phyloP scores from a whole-genome alignment of 2,797 vertebrate genomes.

The Antrozous pallidus region DNA sequence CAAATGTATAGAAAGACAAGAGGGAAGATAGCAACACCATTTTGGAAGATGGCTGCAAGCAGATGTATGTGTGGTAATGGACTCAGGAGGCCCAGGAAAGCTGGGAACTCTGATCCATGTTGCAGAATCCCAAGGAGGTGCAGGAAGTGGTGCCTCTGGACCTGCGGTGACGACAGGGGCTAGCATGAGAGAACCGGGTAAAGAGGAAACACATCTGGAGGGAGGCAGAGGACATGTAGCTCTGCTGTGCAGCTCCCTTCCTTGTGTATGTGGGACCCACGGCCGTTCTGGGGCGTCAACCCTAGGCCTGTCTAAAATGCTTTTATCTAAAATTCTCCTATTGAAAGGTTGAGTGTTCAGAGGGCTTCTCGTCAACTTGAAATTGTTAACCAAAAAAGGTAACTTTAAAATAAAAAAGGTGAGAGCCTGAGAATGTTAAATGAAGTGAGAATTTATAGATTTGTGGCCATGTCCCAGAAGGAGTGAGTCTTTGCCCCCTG shows the following conservation, averaged over 20 bases:
- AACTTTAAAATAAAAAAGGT: neutral
- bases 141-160: neutral
- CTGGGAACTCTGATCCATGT: neutral
- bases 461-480: neutral
- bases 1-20: neutral
- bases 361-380: neutral
- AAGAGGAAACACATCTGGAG: neutral
- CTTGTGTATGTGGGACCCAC: rapidly evolving
- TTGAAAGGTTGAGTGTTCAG: neutral
- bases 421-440: neutral
- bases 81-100: neutral
- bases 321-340: too few species aligned
- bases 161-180: neutral
- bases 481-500: neutral
- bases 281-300: neutral
- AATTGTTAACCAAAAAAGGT: neutral
- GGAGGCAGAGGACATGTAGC: neutral
- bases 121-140: neutral
- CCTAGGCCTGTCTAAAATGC: too few species aligned
- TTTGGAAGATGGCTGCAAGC: neutral
- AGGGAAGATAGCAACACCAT: neutral
- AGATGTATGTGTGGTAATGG: neutral
- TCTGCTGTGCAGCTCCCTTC: neutral
- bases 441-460: neutral
- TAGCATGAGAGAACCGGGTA: neutral